Base-by-base conservation (phyloP, 2,113 vertebrate genomes). In the Myotis davidii region DNA sequence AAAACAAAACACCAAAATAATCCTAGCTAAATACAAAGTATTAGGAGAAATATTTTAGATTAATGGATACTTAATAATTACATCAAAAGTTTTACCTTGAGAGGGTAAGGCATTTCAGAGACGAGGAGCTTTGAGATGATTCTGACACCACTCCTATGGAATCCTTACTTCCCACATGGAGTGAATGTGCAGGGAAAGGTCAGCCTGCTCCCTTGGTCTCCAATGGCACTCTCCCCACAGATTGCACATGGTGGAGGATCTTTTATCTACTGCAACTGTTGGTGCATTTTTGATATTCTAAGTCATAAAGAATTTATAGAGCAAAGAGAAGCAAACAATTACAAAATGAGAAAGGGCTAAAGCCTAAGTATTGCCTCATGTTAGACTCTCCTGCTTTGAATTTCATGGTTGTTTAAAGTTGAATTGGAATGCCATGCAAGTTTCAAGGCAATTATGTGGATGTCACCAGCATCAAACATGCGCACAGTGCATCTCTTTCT, bases 291-390 rank as follows among this genome's bases (percentile, higher is more conserved):
- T 97, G 39, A 97, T 97, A 96, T 96, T 89, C 88, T 78, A 61
- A 93, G 48, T 96, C 96, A 97, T 97, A 96, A 98, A 97, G 95
- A 96, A 97, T 97, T 97, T 85, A 98, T 96, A 78, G 61, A 76
- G 50, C 39, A 84, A 96, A 85, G 83, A 73, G 77, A 96, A 94
- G 32, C 50, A 90, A 96, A 97, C 95, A 95, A 89, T 97, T 96
- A 92, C 18, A 96, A 94, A 91, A 96, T 25, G 6, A 89, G 74
- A 74, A 83, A 84, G 52, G 84, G 77, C 78, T 77, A 54, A 65
- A 87, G 8, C n/a, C 70, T 82, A 83, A 52, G 37, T 83, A 54
- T 59, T 93, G 37, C 42, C 61, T 92, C 81, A 34, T 88, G 27
- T 8, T 67, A 92, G 11, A 73, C 32, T 85, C 37, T 88, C n/a